These are phyloP conservation scores for Mus minutoides DNA, from an alignment of 2,797 vertebrate genomes.

Conservation along the genomic window DNA sequence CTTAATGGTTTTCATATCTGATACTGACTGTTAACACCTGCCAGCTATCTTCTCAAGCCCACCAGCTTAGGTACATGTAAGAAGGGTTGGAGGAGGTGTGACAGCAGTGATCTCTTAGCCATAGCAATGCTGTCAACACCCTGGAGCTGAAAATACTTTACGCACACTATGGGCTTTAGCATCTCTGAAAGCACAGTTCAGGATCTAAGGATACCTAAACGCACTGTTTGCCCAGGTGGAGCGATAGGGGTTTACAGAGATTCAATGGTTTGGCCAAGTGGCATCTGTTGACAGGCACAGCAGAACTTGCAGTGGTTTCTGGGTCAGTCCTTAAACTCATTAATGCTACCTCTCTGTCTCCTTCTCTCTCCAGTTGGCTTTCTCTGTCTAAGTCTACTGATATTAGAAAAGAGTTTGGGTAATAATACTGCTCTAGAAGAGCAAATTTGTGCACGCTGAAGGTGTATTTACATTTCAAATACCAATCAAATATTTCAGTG, in stretches of 20 bases:
- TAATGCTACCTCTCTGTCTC: not conserved
- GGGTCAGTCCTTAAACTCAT: not conserved
- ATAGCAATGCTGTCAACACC: not conserved
- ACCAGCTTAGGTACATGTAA: conserved; percentile 33
- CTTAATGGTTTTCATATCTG: conserved; percentile 23
- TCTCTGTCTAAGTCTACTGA: conserved; percentile 1
- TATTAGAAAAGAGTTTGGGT: not conserved
- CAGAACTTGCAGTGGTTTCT: not conserved
- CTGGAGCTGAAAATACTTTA: not conserved
- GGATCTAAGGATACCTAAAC: not conserved
- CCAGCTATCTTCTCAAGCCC: not conserved
- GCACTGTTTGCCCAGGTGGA: not conserved
- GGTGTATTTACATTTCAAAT: conserved; percentile 63
- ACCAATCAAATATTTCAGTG: conserved; percentile 40
- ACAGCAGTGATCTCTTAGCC: not conserved
- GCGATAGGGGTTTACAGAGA: not conserved
- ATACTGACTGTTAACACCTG: not conserved
- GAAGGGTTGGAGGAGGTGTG: not conserved
- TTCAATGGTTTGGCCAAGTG: not conserved
- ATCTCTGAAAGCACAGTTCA: not conserved
- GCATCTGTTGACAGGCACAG: not conserved
- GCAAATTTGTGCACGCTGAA: not conserved
- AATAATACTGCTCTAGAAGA: conserved; percentile 33
- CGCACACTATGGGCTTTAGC: not conserved
- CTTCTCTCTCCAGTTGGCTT: not conserved